Conservation (phyloP, 2,888 invertebrate genomes). For the Hemicrepidius hirtus region DNA sequence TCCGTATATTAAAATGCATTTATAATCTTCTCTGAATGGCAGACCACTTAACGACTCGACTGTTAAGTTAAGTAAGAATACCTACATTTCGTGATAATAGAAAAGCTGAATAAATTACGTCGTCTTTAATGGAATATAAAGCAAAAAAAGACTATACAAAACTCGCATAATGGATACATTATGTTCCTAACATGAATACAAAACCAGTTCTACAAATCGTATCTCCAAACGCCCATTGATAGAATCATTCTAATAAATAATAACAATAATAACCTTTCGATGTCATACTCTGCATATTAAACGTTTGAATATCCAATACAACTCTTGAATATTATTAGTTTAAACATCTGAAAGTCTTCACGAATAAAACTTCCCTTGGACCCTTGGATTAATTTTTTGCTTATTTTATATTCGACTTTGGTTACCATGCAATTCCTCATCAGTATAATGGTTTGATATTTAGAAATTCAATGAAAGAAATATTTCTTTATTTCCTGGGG, state of each 20-base stretch:
- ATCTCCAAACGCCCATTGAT: slow-evolving; percentile 17
- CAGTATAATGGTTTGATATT: too few relatives aligned
- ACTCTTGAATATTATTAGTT: too few relatives aligned
- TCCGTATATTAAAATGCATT: slow-evolving; percentile 30
- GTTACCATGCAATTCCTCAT: too few relatives aligned
- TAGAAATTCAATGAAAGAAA: too few relatives aligned
- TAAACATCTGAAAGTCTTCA: too few relatives aligned
- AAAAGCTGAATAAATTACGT: slow-evolving; percentile 27
- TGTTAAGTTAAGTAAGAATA: slow-evolving; percentile 12
- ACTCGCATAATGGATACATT: slow-evolving; percentile 32
- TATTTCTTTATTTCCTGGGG: too few relatives aligned
- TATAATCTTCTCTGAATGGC: slow-evolving; percentile 22
- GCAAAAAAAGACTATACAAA: slow-evolving; percentile 20
- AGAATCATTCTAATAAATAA: slow-evolving; percentile 9
- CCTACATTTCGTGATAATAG: slow-evolving; percentile 29
- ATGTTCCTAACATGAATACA: slow-evolving; percentile 21
- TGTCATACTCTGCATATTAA: not conserved
- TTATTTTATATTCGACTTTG: too few relatives aligned
- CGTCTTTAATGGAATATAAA: slow-evolving; percentile 8
- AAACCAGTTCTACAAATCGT: slow-evolving; percentile 14
- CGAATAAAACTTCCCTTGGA: too few relatives aligned
- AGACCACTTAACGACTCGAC: slow-evolving; percentile 25
- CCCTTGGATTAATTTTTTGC: too few relatives aligned
- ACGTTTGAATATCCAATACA: not conserved
- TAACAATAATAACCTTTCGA: slow-evolving; percentile 1